Base-by-base conservation (phyloP, 2,113 vertebrate genomes). In the Phaethon lepturus region DNA sequence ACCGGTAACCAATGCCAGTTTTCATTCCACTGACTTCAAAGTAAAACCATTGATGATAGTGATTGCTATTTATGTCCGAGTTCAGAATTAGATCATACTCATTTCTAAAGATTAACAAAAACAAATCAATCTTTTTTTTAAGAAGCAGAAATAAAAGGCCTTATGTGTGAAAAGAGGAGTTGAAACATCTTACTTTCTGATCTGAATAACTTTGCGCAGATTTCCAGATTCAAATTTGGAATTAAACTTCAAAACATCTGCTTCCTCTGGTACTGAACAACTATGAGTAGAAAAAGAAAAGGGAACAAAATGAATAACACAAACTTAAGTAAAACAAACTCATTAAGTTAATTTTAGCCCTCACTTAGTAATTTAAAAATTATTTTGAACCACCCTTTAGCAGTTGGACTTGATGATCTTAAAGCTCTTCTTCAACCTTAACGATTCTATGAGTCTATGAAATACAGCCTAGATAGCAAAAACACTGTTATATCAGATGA, bases 21-120 rank as follows among this genome's bases (percentile, higher is more conserved):
- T 98, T 98, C 99, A 99, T 99, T 95, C 99, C 99, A 94, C 99
- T 99, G 97, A 99, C 99, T 98, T 99, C 99, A 95, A 99, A 99
- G 97, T 99, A 99, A 98, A 99, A 99, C 99, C 99, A 99, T 85
- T 99, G 99, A 95, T 99, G 99, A 97, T 99, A 99, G 97, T 99
- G 99, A 97, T 99, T 99, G 97, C 99, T 99, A 97, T 99, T 99
- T 98, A 99, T 99, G 97, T 99, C 99, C 2, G 99, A 99, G 97
- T 99, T 99, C 97, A 99, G 97, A 98, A 99, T 99, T 88, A 99
- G 99, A 97, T 99, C 99, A 95, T 99, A 99, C 88, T 99, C 99
- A 44, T 98, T 98, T 98, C 99, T 99, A 91, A 83, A 98, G 95
- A 97, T 64, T 55, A 95, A 87, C 18, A 88, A 97, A 95, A 95